Evolutionary conservation across 2,113 vertebrate genomes (phyloP).

Genomic region (Loxodonta africana): DNA sequence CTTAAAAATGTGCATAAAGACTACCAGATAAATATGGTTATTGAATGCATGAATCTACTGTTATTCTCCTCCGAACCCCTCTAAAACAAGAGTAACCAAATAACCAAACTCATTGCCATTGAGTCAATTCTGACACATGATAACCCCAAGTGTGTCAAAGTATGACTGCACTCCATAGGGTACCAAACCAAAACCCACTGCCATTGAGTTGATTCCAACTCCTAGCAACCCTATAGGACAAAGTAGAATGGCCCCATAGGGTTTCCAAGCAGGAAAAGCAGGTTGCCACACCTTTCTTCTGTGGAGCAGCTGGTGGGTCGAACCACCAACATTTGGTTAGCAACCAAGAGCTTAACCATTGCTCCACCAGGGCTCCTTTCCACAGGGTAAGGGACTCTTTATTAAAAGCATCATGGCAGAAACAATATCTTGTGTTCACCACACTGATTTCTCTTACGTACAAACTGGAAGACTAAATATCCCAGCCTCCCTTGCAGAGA

Average conservation of each 20-base stretch:
- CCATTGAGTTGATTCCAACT: too few relatives aligned
- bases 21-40: not conserved
- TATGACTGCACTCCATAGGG: not conserved
- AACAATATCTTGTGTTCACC: not conserved
- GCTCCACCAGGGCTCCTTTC: not conserved
- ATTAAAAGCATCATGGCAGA: constrained; percentile 1
- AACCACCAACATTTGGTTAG: too few relatives aligned
- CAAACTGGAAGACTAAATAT: not conserved
- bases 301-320: too few relatives aligned
- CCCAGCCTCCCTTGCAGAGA: not conserved
- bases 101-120: not conserved
- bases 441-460: not conserved
- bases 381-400: not conserved
- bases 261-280: too few relatives aligned
- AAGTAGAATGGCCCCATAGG: too few relatives aligned
- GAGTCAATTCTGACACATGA: not conserved
- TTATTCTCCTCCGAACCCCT: not conserved
- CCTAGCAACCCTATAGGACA: too few relatives aligned
- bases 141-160: not conserved
- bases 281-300: too few relatives aligned
- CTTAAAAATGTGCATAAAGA: not conserved
- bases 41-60: not conserved
- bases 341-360: too few relatives aligned
- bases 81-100: not conserved
- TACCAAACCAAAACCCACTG: too few relatives aligned